Evolutionary conservation across 2,888 invertebrate genomes (phyloP).

Genomic region (Drosophila incognita): DNA sequence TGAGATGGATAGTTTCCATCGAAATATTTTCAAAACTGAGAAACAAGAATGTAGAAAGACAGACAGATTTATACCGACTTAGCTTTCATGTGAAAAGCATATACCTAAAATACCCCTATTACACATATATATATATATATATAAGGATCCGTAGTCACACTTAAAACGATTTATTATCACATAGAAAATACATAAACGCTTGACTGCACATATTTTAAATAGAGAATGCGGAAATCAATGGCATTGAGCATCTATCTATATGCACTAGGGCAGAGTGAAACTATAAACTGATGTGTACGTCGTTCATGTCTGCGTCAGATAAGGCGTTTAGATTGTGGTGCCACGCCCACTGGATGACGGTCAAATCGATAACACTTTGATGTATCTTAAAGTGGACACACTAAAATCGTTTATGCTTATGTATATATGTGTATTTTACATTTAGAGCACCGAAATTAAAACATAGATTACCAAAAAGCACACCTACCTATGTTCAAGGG

Average conservation of each 20-base stretch:
- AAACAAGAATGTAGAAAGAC: neutral
- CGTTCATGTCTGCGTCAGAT: neutral
- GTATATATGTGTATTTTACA: neutral
- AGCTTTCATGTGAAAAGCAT: neutral
- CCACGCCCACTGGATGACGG: neutral
- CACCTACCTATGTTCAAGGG: neutral
- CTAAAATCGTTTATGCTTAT: neutral
- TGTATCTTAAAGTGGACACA: neutral
- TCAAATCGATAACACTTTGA: conserved; percentile 1
- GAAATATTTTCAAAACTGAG: neutral
- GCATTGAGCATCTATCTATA: neutral
- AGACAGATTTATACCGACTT: neutral
- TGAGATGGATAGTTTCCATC: neutral
- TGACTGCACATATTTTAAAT: conserved; percentile 1
- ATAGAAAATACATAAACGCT: neutral
- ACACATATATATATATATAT: neutral
- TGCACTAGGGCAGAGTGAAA: neutral
- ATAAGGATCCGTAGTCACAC: neutral
- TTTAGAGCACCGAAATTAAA: neutral
- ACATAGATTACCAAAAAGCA: neutral
- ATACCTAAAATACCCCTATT: neutral
- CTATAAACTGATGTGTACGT: neutral
- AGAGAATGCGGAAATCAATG: neutral
- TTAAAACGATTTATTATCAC: neutral
- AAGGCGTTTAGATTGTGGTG: neutral